Evolutionary conservation across 2,888 invertebrate genomes (phyloP).

Genomic region (Coelopa pilipes): DNA sequence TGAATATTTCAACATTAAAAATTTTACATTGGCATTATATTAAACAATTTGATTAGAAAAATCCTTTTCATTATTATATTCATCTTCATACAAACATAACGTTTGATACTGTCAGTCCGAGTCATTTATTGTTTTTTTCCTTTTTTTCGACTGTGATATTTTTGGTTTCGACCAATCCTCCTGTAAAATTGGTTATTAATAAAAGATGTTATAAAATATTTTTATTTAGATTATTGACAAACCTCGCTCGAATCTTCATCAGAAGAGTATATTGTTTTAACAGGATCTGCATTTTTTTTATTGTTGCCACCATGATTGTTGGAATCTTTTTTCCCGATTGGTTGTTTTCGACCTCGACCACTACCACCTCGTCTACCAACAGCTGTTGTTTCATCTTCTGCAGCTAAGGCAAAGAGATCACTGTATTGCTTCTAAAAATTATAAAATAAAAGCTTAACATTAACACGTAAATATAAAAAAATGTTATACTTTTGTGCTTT

Average conservation of each 20-base stretch:
- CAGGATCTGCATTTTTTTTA: conserved; percentile 67
- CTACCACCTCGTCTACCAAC: conserved; percentile 73
- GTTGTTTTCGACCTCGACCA: conserved; percentile 72
- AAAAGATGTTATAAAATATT: conserved; percentile 21
- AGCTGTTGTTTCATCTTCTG: conserved; percentile 82
- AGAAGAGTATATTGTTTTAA: conserved; percentile 74
- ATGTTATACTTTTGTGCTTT: conserved; percentile 77
- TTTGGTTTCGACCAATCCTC: conserved; percentile 92
- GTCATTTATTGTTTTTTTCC: conserved; percentile 89
- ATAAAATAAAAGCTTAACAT: conserved; percentile 39
- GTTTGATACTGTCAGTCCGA: conserved; percentile 82
- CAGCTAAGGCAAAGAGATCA: conserved; percentile 89
- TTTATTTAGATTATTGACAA: conserved; percentile 49
- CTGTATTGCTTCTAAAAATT: conserved; percentile 82
- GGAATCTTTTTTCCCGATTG: conserved; percentile 69
- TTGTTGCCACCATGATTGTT: conserved; percentile 66
- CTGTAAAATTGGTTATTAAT: conserved; percentile 68
- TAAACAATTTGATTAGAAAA: conserved; percentile 56
- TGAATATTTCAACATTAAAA: conserved; percentile 61
- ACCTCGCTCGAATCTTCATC: conserved; percentile 88
- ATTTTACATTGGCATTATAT: conserved; percentile 57
- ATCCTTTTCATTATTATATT: conserved; percentile 52
- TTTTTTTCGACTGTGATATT: conserved; percentile 80
- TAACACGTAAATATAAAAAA: conserved; percentile 29
- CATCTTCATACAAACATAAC: conserved; percentile 52